Conservation (phyloP, 2,113 vertebrate species). For the Tretioscincus oriximinensis region DNA sequence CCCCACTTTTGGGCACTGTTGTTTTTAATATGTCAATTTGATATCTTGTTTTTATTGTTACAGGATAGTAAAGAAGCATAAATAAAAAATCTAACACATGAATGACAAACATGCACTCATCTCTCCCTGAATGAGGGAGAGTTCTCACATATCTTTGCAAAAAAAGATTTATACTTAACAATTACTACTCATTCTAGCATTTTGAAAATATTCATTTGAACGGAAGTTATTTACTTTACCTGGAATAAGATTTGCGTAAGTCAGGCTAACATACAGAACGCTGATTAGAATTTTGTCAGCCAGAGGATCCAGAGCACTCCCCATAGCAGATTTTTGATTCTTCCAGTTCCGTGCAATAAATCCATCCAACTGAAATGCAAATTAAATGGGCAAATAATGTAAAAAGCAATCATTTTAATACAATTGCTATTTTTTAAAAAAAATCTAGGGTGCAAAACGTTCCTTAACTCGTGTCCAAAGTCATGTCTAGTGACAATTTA, state of each 20-base stretch:
- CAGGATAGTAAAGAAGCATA: no score
- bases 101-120: no score
- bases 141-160: background rate
- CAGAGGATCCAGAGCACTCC: constrained; percentile 95
- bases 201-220: background rate
- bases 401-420: accelerated
- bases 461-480: background rate
- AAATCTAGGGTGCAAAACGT: background rate
- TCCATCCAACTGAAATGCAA: constrained; percentile 87
- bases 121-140: no score
- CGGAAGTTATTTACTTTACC: constrained; percentile 71
- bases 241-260: constrained; percentile 93
- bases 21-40: no score
- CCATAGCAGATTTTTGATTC: constrained; percentile 93
- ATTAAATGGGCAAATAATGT: background rate
- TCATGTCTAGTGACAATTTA: background rate
- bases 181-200: background rate
- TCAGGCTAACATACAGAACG: constrained; percentile 91
- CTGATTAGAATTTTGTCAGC: constrained; percentile 99
- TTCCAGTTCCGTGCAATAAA: constrained; percentile 97
- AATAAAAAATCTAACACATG: no score
- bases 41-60: no score
- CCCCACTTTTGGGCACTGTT: no score
- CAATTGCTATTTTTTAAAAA: accelerated
- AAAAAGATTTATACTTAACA: background rate